phyloP scores from a whole-genome alignment of 1,140 invertebrate species.

The Tachypleus tridentatus region DNA sequence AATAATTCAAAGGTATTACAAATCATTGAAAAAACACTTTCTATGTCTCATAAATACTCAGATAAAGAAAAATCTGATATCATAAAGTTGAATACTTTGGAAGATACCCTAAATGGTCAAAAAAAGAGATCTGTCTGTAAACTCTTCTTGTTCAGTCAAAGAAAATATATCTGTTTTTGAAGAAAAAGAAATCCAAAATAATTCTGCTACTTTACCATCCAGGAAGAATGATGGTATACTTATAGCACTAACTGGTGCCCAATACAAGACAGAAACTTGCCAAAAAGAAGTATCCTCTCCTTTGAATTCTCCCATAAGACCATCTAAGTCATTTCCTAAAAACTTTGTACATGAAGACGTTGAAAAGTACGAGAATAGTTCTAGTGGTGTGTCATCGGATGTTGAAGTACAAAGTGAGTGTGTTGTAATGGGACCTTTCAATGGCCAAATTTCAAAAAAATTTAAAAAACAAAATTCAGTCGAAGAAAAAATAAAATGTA shows the following conservation, averaged over 20 bases:
- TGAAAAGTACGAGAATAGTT: slow-evolving; percentile 64
- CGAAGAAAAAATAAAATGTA: neutral
- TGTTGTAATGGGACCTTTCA: neutral
- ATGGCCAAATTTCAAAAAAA: too few relatives aligned
- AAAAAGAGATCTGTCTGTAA: too few relatives aligned
- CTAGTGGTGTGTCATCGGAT: slow-evolving; percentile 71
- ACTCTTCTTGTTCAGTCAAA: slow-evolving; percentile 8
- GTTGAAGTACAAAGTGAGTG: slow-evolving; percentile 47
- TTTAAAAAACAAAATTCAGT: neutral
- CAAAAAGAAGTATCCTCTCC: neutral
- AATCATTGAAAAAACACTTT: too few relatives aligned
- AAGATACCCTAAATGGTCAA: too few relatives aligned
- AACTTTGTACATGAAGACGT: slow-evolving; percentile 50
- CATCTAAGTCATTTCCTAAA: slow-evolving; percentile 69
- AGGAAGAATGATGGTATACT: slow-evolving; percentile 7
- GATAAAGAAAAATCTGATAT: too few relatives aligned
- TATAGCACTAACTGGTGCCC: slow-evolving; percentile 13
- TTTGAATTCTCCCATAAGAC: slow-evolving; percentile 47
- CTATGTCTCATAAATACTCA: too few relatives aligned
- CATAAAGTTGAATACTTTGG: too few relatives aligned
- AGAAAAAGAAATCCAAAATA: neutral
- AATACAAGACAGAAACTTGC: slow-evolving; percentile 5
- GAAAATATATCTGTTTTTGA: slow-evolving; percentile 18
- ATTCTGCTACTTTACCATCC: too few relatives aligned
- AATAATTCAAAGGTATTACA: too few relatives aligned